A percentile compares a stretch with the other conserved stretches of the same genome.
Evolutionary conservation across 2,113 vertebrate genomes (phyloP).

Genomic region (Hyperopisus bebe): DNA sequence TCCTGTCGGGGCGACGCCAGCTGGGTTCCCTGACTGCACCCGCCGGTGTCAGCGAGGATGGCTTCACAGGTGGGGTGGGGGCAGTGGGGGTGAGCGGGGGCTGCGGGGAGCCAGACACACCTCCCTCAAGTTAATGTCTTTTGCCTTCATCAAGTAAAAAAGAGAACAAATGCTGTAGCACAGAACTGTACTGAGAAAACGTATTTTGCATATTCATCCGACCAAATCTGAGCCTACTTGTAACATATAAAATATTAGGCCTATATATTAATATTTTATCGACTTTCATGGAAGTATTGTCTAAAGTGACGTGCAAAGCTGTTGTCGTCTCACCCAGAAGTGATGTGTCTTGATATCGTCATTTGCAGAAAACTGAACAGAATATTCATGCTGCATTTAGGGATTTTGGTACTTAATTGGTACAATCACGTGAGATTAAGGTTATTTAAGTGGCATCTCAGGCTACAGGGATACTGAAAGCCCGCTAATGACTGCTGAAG

Average conservation of each 20-base stretch:
- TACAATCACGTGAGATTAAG: background rate
- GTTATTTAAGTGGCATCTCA: background rate
- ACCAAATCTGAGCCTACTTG: background rate
- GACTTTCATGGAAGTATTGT: background rate
- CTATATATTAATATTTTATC: background rate
- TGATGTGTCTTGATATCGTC: background rate
- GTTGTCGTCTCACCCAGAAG: background rate
- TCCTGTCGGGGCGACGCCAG: slow-evolving; percentile 50
- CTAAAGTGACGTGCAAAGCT: background rate
- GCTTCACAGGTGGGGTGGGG: slow-evolving; percentile 41
- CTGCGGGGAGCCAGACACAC: background rate
- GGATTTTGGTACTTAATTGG: background rate
- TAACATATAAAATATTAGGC: background rate
- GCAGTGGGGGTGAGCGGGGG: background rate
- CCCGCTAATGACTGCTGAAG: background rate
- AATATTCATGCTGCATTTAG: background rate
- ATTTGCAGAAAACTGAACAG: background rate
- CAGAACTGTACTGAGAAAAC: background rate
- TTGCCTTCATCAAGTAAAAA: background rate
- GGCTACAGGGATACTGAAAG: background rate
- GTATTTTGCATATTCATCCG: background rate
- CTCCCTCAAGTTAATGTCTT: background rate
- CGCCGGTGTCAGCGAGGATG: slow-evolving; percentile 42
- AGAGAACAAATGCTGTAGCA: background rate
- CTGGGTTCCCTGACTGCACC: slow-evolving; percentile 43